Evolutionary conservation across 2,113 vertebrate species (phyloP), one percentile per base, ranked within the genome.

Genomic region (Tylochromis polylepis): DNA sequence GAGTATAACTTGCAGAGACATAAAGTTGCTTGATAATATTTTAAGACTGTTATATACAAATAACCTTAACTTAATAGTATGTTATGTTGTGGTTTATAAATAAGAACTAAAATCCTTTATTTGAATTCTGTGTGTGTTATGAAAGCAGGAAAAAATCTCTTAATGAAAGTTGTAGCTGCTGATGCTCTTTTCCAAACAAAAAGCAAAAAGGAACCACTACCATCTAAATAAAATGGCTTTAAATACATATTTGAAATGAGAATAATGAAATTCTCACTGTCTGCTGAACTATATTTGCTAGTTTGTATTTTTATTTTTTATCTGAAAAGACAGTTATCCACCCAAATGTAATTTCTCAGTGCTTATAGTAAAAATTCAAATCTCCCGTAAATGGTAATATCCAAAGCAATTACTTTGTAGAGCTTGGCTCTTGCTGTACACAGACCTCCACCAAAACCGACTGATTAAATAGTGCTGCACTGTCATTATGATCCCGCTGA

Each of bases 381-480:
- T 91, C 72, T 88, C 31, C 86, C 55, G 31, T 82, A 86, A 83
- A 86, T 85, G 49, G 41, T 93, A 89, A 91, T 87, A 89, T 91
- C 85, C 72, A 83, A 85, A 87, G 94, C 94, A 95, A 95, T 96
- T 94, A 94, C 95, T 88, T 91, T 91, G 88, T 85, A 75, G 87
- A 93, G 94, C 92, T 94, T 86, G 95, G 94, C 93, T 96, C 90
- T 59, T 70, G 53, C 59, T 51, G 84, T 56, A 75, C 87, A 95
- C 93, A 92, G 85, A 93, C 89, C 89, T 85, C 93, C 94, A 93
- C 89, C 94, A 92, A 95, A 65, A 91, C 85, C 70, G 85, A 92
- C 95, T 95, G 95, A 95, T 96, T 95, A 96, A 95, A 96, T 89
- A 93, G 89, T 86, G 88, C 91, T 88, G 89, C 88, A 57, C 82